phyloP scores from a whole-genome alignment of 92 coral and sea anemone species.

The Montipora capitata region DNA sequence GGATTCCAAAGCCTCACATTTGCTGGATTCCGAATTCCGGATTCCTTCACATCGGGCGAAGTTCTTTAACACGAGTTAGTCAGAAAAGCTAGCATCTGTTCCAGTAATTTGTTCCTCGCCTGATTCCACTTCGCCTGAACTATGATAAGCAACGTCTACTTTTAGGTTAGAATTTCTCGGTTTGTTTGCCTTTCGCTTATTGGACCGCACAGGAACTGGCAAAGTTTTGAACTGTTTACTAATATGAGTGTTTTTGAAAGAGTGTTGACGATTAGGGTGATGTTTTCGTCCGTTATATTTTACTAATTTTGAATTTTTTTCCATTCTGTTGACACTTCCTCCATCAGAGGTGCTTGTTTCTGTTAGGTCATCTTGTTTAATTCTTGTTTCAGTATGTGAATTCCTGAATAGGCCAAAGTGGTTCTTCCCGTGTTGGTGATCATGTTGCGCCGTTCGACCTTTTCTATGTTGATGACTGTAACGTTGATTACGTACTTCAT shows the following conservation, averaged over 20 bases:
- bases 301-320: neutral
- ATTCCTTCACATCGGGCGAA: too few relatives aligned
- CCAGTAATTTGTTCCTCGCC: too few relatives aligned
- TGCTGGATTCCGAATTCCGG: too few relatives aligned
- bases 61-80: too few relatives aligned
- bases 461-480: neutral
- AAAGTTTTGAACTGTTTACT: neutral
- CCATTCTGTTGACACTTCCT: neutral
- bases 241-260: neutral
- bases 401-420: neutral
- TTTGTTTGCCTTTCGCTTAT: too few relatives aligned
- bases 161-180: too few relatives aligned
- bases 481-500: neutral
- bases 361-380: neutral
- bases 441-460: neutral
- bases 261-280: neutral
- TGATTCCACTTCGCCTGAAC: too few relatives aligned
- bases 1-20: too few relatives aligned
- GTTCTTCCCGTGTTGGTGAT: too few relatives aligned
- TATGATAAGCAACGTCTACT: too few relatives aligned
- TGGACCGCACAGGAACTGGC: too few relatives aligned
- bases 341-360: slow-evolving; percentile 5
- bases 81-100: too few relatives aligned
- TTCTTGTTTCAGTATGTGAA: neutral
- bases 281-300: neutral